Conservation (phyloP, 2,888 invertebrate species). For the Crossocerus cetratus region DNA sequence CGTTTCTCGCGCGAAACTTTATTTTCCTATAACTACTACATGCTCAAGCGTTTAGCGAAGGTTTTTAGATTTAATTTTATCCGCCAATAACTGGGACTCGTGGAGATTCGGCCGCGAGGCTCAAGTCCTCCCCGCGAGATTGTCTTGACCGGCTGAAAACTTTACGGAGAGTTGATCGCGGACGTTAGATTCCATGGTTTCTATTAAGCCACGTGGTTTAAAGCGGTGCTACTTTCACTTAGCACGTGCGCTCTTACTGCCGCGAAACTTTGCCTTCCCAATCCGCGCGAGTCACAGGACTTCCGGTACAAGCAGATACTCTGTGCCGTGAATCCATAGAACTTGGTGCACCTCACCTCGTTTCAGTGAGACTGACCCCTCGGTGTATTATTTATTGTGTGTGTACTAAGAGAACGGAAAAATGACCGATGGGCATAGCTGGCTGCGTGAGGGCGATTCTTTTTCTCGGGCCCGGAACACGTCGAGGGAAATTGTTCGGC, state of each 20-base stretch:
- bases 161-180: constrained; percentile 20
- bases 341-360: no score
- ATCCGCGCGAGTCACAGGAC: constrained; percentile 27
- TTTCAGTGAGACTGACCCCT: no score
- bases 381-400: no score
- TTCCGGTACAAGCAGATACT: constrained; percentile 14
- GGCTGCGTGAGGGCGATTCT: constrained; percentile 1
- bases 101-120: background rate
- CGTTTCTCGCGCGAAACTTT: constrained; percentile 38
- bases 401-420: background rate
- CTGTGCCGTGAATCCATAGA: no score
- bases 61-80: constrained; percentile 55
- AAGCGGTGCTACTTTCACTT: constrained; percentile 55
- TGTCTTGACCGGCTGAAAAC: constrained; percentile 13
- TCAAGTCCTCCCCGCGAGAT: constrained; percentile 15
- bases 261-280: constrained; percentile 44
- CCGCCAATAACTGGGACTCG: constrained; percentile 15
- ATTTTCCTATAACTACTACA: constrained; percentile 53
- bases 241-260: constrained; percentile 39
- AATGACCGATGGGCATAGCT: background rate
- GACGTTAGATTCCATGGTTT: constrained; percentile 24
- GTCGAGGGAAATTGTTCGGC: constrained; percentile 40
- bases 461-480: constrained; percentile 25
- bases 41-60: constrained; percentile 49
- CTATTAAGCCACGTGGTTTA: constrained; percentile 27